Evolutionary conservation across 2,797 vertebrate genomes (phyloP), one percentile per base, ranked within the genome.

Genomic region (Clarias pachynema): DNA sequence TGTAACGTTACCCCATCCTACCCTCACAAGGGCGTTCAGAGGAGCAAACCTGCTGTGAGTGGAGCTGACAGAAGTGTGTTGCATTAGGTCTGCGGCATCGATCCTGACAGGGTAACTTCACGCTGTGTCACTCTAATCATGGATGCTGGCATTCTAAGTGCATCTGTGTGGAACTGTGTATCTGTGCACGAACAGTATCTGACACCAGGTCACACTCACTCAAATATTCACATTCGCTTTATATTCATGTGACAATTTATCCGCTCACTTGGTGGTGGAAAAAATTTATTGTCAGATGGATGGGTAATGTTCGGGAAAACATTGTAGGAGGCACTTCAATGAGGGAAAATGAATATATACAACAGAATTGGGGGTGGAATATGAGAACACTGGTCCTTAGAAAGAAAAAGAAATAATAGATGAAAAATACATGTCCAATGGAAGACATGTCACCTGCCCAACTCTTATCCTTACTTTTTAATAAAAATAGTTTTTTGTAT

Each of bases 41-140:
- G 6, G 77, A 65, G 60, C 56, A 70, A 24, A 24, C 34, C 40
- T 60, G 65, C n/a, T 29, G 53, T 18, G 40, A 73, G n/a, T 72
- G 70, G 9, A 79, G 26, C 40, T n/a, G 59, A 63, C 70, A 59
- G 59, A 77, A 49, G 62, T 77, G 44, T 24, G 72, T 69, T 83
- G 73, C 69, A 65, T 62, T 24, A 40, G 6, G 57, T 85, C 86
- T 72, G 29, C 37, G 53, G 78, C 16, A 66, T 79, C 16, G 84
- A 79, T 72, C 69, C 24, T 65, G 68, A 80, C 69, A 69, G 56
- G 65, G 70, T 75, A 69, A 87, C 80, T 82, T 86, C 88, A 86
- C 66, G 70, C 83, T 85, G 83, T 74, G 80, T 60, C 81, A 56
- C 34, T 85, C 63, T 81, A 78, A 84, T 77, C 68, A 73, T 31